Conservation (phyloP, 2,797 vertebrate genomes). For the Chiroxiphia lanceolata region DNA sequence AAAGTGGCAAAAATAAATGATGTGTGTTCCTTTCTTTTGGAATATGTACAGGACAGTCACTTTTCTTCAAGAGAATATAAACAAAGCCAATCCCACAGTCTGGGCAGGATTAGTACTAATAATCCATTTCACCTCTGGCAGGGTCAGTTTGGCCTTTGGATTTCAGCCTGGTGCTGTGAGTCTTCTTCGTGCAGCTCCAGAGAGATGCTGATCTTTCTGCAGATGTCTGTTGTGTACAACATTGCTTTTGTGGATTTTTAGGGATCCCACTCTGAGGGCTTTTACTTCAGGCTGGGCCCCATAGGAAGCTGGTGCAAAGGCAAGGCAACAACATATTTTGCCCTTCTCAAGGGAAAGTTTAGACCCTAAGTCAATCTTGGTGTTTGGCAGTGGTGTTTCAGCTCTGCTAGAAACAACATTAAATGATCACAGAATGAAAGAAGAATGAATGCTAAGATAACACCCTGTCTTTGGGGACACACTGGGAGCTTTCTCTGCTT, state of each 20-base stretch:
- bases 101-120: background rate
- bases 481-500: background rate
- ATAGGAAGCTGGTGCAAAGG: background rate
- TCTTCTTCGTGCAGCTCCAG: background rate
- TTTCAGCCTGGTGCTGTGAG: background rate
- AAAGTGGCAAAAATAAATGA: constrained; percentile 34
- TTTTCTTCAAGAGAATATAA: constrained; percentile 6
- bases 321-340: background rate
- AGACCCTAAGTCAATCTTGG: background rate
- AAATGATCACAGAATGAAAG: background rate
- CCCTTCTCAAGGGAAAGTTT: background rate
- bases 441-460: background rate
- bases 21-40: background rate
- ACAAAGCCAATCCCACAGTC: background rate
- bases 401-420: background rate
- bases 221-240: background rate
- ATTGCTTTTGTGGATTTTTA: background rate
- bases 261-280: background rate
- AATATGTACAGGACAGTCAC: background rate
- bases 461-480: fast-evolving
- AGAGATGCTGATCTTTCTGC: background rate
- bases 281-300: background rate
- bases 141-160: background rate
- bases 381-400: background rate
- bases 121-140: background rate